Evolutionary conservation across 2,113 vertebrate species (phyloP), one percentile per base, ranked within the genome.

Genomic region (Hassar affinis): DNA sequence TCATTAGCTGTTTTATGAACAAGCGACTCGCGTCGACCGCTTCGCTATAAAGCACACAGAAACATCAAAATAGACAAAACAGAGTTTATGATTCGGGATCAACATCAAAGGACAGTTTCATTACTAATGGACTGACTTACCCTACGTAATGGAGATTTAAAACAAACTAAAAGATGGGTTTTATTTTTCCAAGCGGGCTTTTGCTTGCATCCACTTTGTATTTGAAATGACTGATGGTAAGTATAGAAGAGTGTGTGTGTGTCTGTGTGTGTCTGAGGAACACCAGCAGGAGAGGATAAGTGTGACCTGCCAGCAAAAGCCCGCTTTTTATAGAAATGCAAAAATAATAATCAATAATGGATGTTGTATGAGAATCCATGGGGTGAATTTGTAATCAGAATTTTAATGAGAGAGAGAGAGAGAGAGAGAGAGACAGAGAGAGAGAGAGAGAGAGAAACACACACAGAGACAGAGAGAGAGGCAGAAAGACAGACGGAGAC

Each of bases 1-100:
- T 99, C 98, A 98, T 97, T 97, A 99, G 98, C 95, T 96, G 98
- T 98, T 98, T 98, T 98, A 99, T 98, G 97, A 98, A 98, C 98
- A 99, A 99, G 93, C 97, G 97, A 99, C 96, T 98, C 96, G 93
- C 96, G 98, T 95, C 96, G 97, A 96, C 97, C 96, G 97, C 97
- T 98, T 98, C 97, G 98, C 98, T 99, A 99, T 94, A 99, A 99
- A 99, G 97, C 97, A 99, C 98, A 99, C 97, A 99, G 96, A 97
- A 95, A 99, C 98, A 99, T 99, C 96, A 98, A 98, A 97, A 99
- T 99, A 99, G 97, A 99, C 95, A 99, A 97, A 97, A 99, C 96
- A 98, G 96, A 98, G 97, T 96, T 98, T 91, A 94, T 96, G 96
- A 97, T 98, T 99, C 96, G 94, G 96, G 94, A 97, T 95, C 95